These are phyloP conservation scores for Shinisaurus crocodilurus DNA, from an alignment of 2,113 vertebrate species.

Conservation along the genomic window DNA sequence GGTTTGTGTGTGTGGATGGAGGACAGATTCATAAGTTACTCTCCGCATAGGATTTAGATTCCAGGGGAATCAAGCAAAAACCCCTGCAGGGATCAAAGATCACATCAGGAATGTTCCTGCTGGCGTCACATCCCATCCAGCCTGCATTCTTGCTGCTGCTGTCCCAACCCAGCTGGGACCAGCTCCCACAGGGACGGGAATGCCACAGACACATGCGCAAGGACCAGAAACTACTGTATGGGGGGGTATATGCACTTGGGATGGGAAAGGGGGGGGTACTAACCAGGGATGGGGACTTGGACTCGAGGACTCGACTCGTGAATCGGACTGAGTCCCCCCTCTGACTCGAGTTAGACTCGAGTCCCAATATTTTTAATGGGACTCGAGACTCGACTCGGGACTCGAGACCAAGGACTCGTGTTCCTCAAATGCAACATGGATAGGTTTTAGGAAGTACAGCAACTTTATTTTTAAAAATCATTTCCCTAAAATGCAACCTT, in stretches of 20 bases:
- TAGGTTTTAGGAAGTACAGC: too few relatives aligned
- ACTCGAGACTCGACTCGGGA: too few relatives aligned
- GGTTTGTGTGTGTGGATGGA: background rate
- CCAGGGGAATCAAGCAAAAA: background rate
- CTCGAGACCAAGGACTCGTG: too few relatives aligned
- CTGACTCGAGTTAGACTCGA: too few relatives aligned
- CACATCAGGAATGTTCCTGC: background rate
- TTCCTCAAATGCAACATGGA: too few relatives aligned
- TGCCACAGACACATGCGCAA: background rate
- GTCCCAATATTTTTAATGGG: too few relatives aligned
- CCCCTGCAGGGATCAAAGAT: background rate
- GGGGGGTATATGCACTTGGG: too few relatives aligned
- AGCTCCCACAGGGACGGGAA: background rate
- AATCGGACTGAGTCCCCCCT: too few relatives aligned
- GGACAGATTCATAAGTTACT: background rate
- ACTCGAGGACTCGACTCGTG: too few relatives aligned
- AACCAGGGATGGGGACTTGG: too few relatives aligned
- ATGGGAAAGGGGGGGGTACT: background rate
- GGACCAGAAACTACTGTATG: background rate
- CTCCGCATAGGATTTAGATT: background rate
- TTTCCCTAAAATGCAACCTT: too few relatives aligned
- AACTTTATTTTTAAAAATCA: too few relatives aligned
- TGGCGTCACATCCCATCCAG: background rate
- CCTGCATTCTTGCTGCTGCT: constrained; percentile 16
- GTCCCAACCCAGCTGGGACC: background rate